Percentiles rank a stretch among this genome's conserved stretches.
Evolutionary conservation across 1,140 invertebrate species (phyloP).

Genomic region (Planococcus citri): DNA sequence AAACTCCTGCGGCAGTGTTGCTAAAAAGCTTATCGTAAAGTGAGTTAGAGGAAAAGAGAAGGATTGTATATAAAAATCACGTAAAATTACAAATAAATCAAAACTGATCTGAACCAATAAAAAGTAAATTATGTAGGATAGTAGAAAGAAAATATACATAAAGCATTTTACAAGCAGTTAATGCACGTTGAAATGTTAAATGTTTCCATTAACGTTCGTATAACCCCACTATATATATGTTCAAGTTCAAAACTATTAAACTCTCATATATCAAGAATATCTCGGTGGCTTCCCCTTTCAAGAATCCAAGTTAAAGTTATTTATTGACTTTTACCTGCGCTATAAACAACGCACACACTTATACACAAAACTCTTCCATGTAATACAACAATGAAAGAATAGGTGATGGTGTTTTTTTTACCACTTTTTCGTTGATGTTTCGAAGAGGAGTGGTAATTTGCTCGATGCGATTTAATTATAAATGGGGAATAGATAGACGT

Average conservation of each 20-base stretch:
- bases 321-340: slow-evolving; percentile 2
- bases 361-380: too few relatives aligned
- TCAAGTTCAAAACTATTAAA: slow-evolving; percentile 8
- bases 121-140: slow-evolving; percentile 8
- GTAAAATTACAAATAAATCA: slow-evolving; percentile 4
- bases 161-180: background rate
- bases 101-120: slow-evolving; percentile 3
- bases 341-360: background rate
- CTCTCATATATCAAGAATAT: slow-evolving; percentile 7
- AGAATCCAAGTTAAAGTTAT: background rate
- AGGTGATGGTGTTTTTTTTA: too few relatives aligned
- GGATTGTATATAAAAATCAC: background rate
- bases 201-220: background rate
- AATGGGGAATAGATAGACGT: too few relatives aligned
- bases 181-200: slow-evolving; percentile 7
- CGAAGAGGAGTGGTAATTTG: too few relatives aligned
- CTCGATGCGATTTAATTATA: too few relatives aligned
- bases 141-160: background rate
- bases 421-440: too few relatives aligned
- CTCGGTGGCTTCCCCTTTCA: slow-evolving; percentile 5
- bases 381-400: background rate
- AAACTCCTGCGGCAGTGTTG: too few relatives aligned
- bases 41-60: too few relatives aligned
- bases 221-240: background rate
- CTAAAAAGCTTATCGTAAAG: too few relatives aligned